Evolutionary conservation across 2,888 invertebrate genomes (phyloP).

Genomic region (Thalpophila matura): DNA sequence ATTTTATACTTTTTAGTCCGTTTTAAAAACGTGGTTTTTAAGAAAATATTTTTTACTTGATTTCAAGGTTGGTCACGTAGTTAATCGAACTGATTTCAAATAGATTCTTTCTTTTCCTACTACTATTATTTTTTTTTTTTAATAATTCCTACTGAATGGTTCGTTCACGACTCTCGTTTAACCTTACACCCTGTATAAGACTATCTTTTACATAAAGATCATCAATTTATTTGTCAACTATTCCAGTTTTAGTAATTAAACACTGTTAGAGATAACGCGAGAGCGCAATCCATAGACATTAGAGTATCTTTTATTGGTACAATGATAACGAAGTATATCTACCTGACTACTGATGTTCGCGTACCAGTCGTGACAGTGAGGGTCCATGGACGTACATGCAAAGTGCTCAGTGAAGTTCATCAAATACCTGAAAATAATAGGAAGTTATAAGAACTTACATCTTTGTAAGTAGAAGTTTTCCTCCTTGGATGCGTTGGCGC

Average conservation of each 20-base stretch:
- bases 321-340: constrained; percentile 80
- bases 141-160: too few species aligned
- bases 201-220: constrained; percentile 6
- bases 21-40: too few species aligned
- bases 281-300: constrained; percentile 79
- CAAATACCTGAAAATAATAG: neutral
- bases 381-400: constrained; percentile 46
- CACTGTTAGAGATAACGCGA: constrained; percentile 71
- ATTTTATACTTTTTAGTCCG: too few species aligned
- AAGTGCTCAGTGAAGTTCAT: constrained; percentile 25
- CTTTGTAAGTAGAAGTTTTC: constrained; percentile 21
- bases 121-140: too few species aligned
- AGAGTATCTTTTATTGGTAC: constrained; percentile 87
- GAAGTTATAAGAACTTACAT: neutral
- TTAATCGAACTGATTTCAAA: too few species aligned
- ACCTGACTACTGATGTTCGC: constrained; percentile 73
- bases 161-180: too few species aligned
- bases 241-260: constrained; percentile 70
- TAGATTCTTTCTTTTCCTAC: too few species aligned
- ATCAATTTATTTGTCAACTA: constrained; percentile 53
- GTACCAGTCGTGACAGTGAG: constrained; percentile 70
- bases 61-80: too few species aligned
- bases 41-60: too few species aligned
- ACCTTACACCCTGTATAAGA: too few species aligned
- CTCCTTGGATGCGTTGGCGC: neutral